Evolutionary conservation across 2,113 vertebrate species (phyloP).

Genomic region (Naja naja): DNA sequence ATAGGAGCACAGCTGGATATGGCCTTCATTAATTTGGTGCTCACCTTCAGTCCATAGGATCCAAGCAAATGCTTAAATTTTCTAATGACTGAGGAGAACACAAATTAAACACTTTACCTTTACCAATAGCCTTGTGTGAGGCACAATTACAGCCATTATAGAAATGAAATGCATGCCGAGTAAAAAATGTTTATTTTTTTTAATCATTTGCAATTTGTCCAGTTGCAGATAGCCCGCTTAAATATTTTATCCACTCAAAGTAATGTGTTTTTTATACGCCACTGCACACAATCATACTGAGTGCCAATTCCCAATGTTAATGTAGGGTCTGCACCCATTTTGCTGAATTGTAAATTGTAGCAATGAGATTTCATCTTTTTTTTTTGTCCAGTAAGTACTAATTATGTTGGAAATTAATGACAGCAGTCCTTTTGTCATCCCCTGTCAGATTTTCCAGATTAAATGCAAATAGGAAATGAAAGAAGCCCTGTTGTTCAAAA

Average conservation of each 20-base stretch:
- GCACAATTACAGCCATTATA: background rate
- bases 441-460: background rate
- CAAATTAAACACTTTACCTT: background rate
- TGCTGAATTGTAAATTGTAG: background rate
- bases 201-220: background rate
- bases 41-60: background rate
- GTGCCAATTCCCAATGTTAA: background rate
- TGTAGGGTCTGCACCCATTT: background rate
- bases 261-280: background rate
- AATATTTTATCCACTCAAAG: background rate
- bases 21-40: constrained; percentile 10
- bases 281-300: background rate
- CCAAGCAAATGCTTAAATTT: constrained; percentile 6
- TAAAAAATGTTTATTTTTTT: background rate
- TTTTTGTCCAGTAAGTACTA: background rate
- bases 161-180: background rate
- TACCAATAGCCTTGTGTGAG: background rate
- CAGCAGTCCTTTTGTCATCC: constrained; percentile 35
- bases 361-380: background rate
- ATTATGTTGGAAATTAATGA: constrained; percentile 6
- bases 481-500: constrained; percentile 1
- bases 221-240: background rate
- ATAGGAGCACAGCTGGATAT: background rate
- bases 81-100: background rate
- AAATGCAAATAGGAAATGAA: background rate